phyloP scores from a whole-genome alignment of 2,113 vertebrate species.

The Glaucomys volans region DNA sequence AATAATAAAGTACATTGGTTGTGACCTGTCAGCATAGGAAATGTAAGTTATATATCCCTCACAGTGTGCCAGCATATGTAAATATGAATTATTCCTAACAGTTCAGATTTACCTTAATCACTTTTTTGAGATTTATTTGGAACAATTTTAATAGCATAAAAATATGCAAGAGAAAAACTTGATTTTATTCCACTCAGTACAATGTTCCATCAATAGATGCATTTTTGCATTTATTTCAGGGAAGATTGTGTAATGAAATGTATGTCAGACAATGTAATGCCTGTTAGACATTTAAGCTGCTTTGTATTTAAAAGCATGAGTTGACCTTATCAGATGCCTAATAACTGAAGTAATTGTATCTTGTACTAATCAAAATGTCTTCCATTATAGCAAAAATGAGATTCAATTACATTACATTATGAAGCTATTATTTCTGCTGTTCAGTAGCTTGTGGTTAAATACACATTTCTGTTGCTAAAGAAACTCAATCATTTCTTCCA shows the following conservation, averaged over 20 bases:
- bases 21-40: constrained; percentile 33
- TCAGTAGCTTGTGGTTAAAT: constrained; percentile 62
- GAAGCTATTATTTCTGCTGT: constrained; percentile 74
- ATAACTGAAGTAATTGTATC: constrained; percentile 75
- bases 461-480: constrained; percentile 58
- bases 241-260: constrained; percentile 55
- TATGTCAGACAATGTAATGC: constrained; percentile 41
- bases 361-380: constrained; percentile 77
- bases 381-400: constrained; percentile 74
- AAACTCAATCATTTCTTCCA: constrained; percentile 47
- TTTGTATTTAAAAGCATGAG: constrained; percentile 75
- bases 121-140: constrained; percentile 61
- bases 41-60: constrained; percentile 9
- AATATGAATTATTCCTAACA: constrained; percentile 30
- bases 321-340: constrained; percentile 78
- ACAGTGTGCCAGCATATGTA: neutral
- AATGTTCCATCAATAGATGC: constrained; percentile 46
- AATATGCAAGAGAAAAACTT: constrained; percentile 54
- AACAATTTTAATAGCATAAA: constrained; percentile 39
- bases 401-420: constrained; percentile 71
- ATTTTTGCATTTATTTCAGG: constrained; percentile 65
- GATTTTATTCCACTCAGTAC: constrained; percentile 36
- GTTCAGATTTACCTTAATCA: constrained; percentile 53
- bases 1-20: constrained; percentile 38
- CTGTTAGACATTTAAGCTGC: constrained; percentile 69